Evolutionary conservation across 2,113 vertebrate genomes (phyloP).

Genomic region (Dasyornis broadbenti): DNA sequence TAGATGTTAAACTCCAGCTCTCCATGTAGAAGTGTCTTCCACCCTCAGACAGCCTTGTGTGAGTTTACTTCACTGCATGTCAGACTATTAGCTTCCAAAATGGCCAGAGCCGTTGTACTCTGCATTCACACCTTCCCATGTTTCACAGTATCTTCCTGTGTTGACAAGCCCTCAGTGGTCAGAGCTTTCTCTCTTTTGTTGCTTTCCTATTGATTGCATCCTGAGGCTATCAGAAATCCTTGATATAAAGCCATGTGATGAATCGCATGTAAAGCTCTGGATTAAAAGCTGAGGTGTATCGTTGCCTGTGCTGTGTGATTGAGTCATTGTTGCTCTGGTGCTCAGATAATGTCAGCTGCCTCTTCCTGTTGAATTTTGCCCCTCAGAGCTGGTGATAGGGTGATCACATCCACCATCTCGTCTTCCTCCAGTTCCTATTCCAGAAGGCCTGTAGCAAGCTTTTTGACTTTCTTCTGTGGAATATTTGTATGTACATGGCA

Average conservation of each 20-base stretch:
- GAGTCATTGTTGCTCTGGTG: neutral
- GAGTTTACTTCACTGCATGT: neutral
- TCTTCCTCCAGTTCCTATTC: constrained; percentile 21
- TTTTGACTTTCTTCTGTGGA: constrained; percentile 47
- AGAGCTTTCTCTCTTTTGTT: constrained; percentile 14
- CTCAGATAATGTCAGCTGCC: neutral
- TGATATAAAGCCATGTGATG: neutral
- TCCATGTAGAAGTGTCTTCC: neutral
- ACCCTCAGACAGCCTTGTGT: neutral
- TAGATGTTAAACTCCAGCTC: neutral
- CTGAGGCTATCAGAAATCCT: constrained; percentile 16
- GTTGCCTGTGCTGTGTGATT: neutral
- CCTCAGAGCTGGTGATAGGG: neutral
- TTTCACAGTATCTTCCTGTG: neutral
- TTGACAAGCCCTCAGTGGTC: neutral
- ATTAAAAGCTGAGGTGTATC: neutral
- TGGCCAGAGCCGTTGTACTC: neutral
- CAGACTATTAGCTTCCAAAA: neutral
- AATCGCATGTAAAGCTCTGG: neutral
- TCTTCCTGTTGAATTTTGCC: constrained; percentile 20
- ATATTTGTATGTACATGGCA: constrained; percentile 30
- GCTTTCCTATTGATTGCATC: constrained; percentile 1
- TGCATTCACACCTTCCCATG: neutral
- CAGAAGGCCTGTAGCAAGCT: neutral
- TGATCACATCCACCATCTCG: neutral